These are phyloP conservation scores for Tetragnatha versicolor DNA, from an alignment of 1,140 invertebrate species.

Conservation along the genomic window DNA sequence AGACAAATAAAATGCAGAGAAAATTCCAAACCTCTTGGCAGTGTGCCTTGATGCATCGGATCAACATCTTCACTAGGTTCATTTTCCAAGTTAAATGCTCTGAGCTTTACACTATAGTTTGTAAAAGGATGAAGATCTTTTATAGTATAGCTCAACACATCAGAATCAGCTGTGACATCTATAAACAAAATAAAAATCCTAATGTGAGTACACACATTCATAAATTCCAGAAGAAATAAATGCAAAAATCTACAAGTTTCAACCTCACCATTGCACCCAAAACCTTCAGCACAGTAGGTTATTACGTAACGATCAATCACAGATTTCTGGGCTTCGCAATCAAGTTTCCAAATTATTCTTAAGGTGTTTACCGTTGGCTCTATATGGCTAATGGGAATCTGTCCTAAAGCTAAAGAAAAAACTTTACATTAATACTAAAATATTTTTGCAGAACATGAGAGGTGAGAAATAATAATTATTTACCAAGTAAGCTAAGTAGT, in stretches of 20 bases:
- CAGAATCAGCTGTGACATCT: slow-evolving; percentile 8
- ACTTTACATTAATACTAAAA: too few species aligned
- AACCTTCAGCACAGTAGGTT: slow-evolving; percentile 14
- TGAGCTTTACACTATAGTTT: slow-evolving; percentile 30
- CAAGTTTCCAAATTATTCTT: slow-evolving; percentile 42
- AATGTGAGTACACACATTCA: too few species aligned
- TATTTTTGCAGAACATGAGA: too few species aligned
- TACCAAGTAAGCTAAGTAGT: too few species aligned
- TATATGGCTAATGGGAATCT: slow-evolving; percentile 26
- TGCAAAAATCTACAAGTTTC: too few species aligned
- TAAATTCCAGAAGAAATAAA: too few species aligned
- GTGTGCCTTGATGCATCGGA: slow-evolving; percentile 1
- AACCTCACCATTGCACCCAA: slow-evolving; percentile 18
- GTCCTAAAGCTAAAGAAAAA: slow-evolving; percentile 32
- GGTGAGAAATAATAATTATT: too few species aligned
- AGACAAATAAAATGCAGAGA: too few species aligned
- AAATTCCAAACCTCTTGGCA: background rate
- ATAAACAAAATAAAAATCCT: background rate
- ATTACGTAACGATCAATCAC: slow-evolving; percentile 49
- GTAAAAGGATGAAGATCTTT: slow-evolving; percentile 34
- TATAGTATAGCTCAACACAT: slow-evolving; percentile 13
- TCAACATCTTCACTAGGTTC: slow-evolving; percentile 31
- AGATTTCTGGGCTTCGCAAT: slow-evolving; percentile 42
- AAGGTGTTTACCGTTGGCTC: slow-evolving; percentile 9
- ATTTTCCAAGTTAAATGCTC: slow-evolving; percentile 32